phyloP scores from a whole-genome alignment of 2,113 vertebrate genomes.

The Platysteira castanea region DNA sequence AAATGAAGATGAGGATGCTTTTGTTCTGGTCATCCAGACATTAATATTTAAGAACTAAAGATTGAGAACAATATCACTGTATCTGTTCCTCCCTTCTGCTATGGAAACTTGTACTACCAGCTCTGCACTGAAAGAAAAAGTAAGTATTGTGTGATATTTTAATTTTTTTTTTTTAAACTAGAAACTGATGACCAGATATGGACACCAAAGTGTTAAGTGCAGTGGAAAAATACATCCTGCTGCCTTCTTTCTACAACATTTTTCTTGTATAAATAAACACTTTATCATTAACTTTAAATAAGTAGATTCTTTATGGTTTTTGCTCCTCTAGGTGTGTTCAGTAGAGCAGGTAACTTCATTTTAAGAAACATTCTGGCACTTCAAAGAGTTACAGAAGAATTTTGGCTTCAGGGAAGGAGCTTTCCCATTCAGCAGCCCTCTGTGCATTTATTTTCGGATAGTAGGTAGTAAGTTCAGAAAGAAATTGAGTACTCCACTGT shows the following conservation, averaged over 20 bases:
- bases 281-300: neutral
- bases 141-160: neutral
- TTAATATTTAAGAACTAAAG: neutral
- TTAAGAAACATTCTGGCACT: neutral
- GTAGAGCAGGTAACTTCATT: neutral
- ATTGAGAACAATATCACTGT: neutral
- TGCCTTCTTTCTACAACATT: neutral
- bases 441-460: neutral
- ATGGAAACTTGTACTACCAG: neutral
- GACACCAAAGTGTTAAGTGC: neutral
- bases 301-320: neutral
- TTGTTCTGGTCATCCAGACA: neutral
- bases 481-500: neutral
- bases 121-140: neutral
- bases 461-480: neutral
- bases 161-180: neutral
- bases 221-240: neutral
- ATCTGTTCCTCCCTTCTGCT: neutral
- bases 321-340: neutral
- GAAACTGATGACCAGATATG: neutral
- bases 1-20: neutral
- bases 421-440: neutral
- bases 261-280: neutral
- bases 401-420: neutral
- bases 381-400: neutral